Evolutionary conservation across 2,888 invertebrate genomes (phyloP), one percentile per base, ranked within the genome.

Genomic region (Ochropleura plecta): DNA sequence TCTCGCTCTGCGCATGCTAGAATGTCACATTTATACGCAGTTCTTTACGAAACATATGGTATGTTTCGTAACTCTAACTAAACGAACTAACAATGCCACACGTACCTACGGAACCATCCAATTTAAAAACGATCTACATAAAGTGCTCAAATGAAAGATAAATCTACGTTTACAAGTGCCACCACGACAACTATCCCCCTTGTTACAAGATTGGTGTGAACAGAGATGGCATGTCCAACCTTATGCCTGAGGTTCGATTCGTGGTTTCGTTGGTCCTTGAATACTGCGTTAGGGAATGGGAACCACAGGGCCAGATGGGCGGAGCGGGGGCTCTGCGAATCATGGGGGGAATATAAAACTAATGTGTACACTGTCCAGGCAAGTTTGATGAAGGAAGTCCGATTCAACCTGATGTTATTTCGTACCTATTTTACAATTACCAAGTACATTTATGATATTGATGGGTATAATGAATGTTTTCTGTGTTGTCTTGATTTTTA

Each of bases 251-350:
- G 93, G 86, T 96, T 96, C 89, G 95, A 95, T 74, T 93, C 92
- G 90, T 97, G 97, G 79, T 96, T 94, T 79, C 90, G 93, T 91
- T 94, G 94, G 88, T 97, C 97, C 90, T 94, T 95, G 94, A 97
- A 97, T 92, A 97, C 96, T 84, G 97, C 97, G 93, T 97, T 96
- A 93, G 97, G 96, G 92, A 97, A 97, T 92, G 97, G 97, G 93
- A 97, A 97, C 97, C 97, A 97, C 94, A 96, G 94, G 92, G 97
- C 97, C 92, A 96, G 95, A 93, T 97, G 96, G 84, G 96, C 94
- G 91, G 96, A 96, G 87, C 97, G 95, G 86, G 97, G 97, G 90
- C 97, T 97, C 97, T 97, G 96, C 89, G 94, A 96, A 95, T 88
- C 70, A 79, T 77, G 78, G 78, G 71, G 81, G 70, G 67, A 62